Base-by-base conservation (phyloP, 2,797 vertebrate genomes). In the Oceanodroma leucorhoa region DNA sequence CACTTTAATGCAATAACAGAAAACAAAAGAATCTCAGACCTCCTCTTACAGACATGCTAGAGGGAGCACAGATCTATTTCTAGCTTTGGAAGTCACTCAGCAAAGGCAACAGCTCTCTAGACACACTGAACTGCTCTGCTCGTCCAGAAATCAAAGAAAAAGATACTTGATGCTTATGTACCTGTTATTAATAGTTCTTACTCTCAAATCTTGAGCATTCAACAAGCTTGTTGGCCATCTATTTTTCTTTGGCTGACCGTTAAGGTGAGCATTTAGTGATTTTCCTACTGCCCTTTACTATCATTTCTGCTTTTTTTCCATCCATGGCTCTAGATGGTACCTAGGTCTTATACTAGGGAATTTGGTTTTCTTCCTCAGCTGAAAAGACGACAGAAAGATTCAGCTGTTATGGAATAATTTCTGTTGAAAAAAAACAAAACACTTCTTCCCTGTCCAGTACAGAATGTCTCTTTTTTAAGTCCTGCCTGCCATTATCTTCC, bases 31-130 rank as follows among this genome's bases (percentile, higher is more conserved):
- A 84, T 79, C 86, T 84, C 70, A 92, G 36, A 45, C 43, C 36
- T 83, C 11, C 62, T 76, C 43, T 78, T 78, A 20, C 0, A 72
- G 53, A 67, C 6, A 3, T 54, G 61, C 62, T 32, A 21, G 75
- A 82, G 50, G 60, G 86, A 87, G 11, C 66, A 48, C 20, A 69
- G 72, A 82, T 79, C 88, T 95, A 76, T 87, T 94, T 93, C 80
- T 72, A 34, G 66, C 81, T 76, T 55, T 87, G 66, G 62, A 87
- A 94, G 58, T 72, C 54, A 53, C 78, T 95, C 83, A 84, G 60
- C 71, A 87, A 61, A 77, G 78, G 40, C 82, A 89, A 41, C 40
- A 91, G 34, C 83, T 80, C 70, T 90, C 58, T 13, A 48, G 88
- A 40, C 51, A 76, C 41, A 7, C 16, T 72, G 77, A 84, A 65